These are phyloP conservation scores for Saimiri boliviensis DNA, from an alignment of 2,113 vertebrate species.

Conservation along the genomic window DNA sequence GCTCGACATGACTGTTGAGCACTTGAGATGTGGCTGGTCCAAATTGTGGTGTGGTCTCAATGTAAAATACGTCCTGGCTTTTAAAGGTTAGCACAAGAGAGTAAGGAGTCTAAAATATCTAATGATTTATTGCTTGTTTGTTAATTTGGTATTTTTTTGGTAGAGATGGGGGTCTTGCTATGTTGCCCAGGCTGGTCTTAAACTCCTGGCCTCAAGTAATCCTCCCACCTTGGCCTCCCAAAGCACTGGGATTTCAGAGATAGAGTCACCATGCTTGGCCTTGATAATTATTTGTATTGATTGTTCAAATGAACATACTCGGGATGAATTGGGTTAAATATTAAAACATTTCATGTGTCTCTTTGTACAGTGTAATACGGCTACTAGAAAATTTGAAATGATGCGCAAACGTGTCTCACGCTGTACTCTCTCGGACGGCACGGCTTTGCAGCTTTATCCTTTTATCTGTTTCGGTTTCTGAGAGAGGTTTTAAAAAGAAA, in stretches of 20 bases:
- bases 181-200: no score
- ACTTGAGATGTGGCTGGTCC: background rate
- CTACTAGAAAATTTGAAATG: background rate
- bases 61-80: background rate
- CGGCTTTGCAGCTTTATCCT: background rate
- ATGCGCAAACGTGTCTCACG: rapidly evolving
- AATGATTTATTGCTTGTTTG: background rate
- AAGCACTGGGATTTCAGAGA: no score
- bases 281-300: background rate
- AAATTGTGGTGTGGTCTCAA: background rate
- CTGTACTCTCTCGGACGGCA: rapidly evolving
- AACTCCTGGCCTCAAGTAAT: no score
- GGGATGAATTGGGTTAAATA: background rate
- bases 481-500: background rate
- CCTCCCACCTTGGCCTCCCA: no score
- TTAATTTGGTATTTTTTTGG: no score
- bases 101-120: background rate
- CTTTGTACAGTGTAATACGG: background rate
- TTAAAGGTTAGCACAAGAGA: background rate
- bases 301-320: background rate
- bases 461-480: background rate
- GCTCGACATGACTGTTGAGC: background rate
- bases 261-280: no score
- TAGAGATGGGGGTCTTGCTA: no score
- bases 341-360: background rate